Percentiles rank a stretch among this genome's conserved stretches.
These are phyloP conservation scores for Stomorhina lunata DNA, from an alignment of 2,888 invertebrate species.

Conservation along the genomic window DNA sequence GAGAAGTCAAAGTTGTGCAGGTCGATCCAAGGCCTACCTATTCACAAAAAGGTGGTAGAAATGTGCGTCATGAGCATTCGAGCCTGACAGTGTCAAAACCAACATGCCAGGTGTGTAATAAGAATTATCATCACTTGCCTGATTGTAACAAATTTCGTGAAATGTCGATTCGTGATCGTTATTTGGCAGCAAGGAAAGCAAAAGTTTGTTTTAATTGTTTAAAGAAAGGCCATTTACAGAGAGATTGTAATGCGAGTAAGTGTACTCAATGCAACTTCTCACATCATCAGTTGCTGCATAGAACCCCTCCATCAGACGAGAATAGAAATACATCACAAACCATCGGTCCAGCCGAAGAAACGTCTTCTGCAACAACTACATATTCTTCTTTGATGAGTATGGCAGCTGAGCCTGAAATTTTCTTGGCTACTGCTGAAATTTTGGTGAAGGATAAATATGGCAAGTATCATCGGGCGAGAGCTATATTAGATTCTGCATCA, in stretches of 20 bases:
- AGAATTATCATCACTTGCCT: not conserved
- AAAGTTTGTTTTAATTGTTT: slow-evolving; percentile 17
- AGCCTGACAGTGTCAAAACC: not conserved
- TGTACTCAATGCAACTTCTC: not conserved
- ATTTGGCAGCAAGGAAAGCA: not conserved
- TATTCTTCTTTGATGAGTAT: not conserved
- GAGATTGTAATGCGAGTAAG: not conserved
- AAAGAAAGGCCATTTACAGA: not conserved
- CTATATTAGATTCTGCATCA: slow-evolving; percentile 49
- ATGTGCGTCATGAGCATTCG: not conserved
- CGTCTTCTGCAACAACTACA: not conserved
- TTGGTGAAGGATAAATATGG: slow-evolving; percentile 33
- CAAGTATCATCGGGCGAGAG: slow-evolving; percentile 26
- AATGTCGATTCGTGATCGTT: not conserved
- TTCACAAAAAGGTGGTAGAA: not conserved
- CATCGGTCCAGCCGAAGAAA: too few relatives aligned
- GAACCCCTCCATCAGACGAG: not conserved
- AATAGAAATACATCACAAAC: not conserved
- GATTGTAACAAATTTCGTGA: not conserved
- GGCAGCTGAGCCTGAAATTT: slow-evolving; percentile 21
- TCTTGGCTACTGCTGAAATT: slow-evolving; percentile 36
- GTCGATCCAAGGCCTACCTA: not conserved
- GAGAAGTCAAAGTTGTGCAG: slow-evolving; percentile 20
- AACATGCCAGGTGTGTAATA: not conserved
- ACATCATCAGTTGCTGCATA: not conserved